These are phyloP conservation scores for Podarcis muralis DNA, from an alignment of 2,113 vertebrate species.

Conservation along the genomic window DNA sequence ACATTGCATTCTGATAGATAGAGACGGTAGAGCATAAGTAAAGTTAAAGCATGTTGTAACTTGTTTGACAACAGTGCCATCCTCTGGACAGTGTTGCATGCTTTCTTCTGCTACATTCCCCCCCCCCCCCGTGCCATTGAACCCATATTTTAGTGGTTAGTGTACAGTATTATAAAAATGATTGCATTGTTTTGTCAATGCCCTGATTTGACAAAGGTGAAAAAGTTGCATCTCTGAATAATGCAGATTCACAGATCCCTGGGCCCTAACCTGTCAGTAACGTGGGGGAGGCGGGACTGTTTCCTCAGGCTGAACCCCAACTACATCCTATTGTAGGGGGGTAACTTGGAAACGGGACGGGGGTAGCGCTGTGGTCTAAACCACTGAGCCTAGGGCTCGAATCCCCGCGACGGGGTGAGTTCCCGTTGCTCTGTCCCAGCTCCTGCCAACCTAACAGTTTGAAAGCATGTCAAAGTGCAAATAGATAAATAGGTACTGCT, in stretches of 20 bases:
- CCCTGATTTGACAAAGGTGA: background rate
- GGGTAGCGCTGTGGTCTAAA: no score
- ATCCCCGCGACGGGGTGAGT: no score
- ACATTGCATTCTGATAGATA: background rate
- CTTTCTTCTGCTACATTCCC: background rate
- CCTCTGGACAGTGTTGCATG: slow-evolving; percentile 37
- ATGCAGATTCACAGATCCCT: background rate
- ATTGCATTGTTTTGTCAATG: background rate
- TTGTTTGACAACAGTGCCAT: slow-evolving; percentile 51
- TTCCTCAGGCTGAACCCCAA: background rate
- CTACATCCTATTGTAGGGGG: background rate
- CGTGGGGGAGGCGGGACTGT: background rate
- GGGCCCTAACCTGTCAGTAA: background rate
- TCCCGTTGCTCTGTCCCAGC: no score
- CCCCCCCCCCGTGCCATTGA: no score
- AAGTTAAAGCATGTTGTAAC: background rate
- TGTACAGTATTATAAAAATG: background rate
- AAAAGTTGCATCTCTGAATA: background rate
- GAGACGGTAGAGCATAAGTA: background rate
- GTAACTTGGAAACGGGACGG: background rate
- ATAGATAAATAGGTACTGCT: no score
- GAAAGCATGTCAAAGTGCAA: no score
- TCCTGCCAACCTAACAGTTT: no score
- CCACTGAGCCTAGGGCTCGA: no score
- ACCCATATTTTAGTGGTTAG: background rate